Conservation (phyloP, 2,797 vertebrate species). For the Psittacula echo region DNA sequence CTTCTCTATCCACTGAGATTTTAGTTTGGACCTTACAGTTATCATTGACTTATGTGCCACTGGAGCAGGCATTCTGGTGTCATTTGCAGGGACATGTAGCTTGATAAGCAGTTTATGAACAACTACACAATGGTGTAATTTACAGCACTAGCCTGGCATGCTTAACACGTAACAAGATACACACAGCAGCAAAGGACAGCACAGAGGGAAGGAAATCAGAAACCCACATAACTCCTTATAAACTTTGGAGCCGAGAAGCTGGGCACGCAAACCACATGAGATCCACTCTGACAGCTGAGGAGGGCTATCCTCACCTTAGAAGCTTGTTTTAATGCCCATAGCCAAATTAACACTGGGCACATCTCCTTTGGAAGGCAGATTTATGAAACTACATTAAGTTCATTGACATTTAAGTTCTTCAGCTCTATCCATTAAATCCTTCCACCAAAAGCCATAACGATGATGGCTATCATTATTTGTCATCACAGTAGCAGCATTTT, state of each 20-base stretch:
- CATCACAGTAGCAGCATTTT: neutral
- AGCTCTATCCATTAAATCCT: neutral
- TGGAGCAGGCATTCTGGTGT: slow-evolving; percentile 9
- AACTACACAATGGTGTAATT: neutral
- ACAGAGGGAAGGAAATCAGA: neutral
- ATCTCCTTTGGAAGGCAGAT: neutral
- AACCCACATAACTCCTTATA: neutral
- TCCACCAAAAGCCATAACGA: slow-evolving; percentile 10
- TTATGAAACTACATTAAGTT: neutral
- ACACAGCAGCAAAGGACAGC: neutral
- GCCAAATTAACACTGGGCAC: neutral
- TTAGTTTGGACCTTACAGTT: neutral
- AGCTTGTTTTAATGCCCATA: neutral
- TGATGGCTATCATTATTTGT: slow-evolving; percentile 27
- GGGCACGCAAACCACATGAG: neutral
- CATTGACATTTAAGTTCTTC: neutral
- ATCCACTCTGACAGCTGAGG: neutral
- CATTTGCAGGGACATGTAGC: neutral
- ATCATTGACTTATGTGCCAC: neutral
- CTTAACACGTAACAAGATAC: neutral
- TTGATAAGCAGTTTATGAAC: slow-evolving; percentile 25
- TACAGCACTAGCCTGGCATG: neutral
- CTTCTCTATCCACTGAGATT: neutral
- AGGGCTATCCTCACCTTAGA: neutral
- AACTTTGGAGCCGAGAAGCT: neutral